Base-by-base conservation (phyloP, 2,888 invertebrate genomes). In the Bhutanitis thaidina region DNA sequence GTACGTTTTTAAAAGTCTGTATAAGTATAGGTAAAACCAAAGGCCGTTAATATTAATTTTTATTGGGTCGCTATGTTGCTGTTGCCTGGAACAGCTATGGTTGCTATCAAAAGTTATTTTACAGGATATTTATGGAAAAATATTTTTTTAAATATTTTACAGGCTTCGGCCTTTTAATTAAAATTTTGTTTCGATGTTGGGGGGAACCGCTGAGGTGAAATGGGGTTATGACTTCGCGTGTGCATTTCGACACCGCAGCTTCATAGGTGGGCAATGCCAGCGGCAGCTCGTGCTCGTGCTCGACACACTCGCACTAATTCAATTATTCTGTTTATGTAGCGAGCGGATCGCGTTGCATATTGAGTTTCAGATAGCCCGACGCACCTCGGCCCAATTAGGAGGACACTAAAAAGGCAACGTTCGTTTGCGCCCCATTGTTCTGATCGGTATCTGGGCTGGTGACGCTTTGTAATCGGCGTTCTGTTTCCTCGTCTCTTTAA, bases 301-400 rank as follows among this genome's bases (percentile, higher is more conserved):
- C 73, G 67, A 74, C 76, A 80, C 71, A 72, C 71, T 65, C 67
- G 73, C 75, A 78, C 80, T 82, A 81, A 84, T 84, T 85, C 74
- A 83, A 86, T 84, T 83, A 86, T 83, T 86, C 81, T 76, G 75
- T 84, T 81, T 84, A 81, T 78, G 83, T 79, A 78, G 76, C 69
- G 68, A 67, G 63, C 69, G 73, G 80, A 83, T 84, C 80, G 80
- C 77, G 69, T 83, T 83, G 84, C 82, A 82, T 85, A 84, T 82
- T 81, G 77, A 83, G 74, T 84, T 81, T 83, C 80, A 78, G 75
- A 3, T 12, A 2, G 12, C n/a, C 38, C 7, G 20, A 20, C 38
- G 57, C 62, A 65, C 69, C 69, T 74, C 71, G 74, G 72, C 82
- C 86, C 80, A 87, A 87, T 86, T 88, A 86, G 84, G 87, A 78